Evolutionary conservation across 2,797 vertebrate genomes (phyloP), one percentile per base, ranked within the genome.

Genomic region (Manis javanica): DNA sequence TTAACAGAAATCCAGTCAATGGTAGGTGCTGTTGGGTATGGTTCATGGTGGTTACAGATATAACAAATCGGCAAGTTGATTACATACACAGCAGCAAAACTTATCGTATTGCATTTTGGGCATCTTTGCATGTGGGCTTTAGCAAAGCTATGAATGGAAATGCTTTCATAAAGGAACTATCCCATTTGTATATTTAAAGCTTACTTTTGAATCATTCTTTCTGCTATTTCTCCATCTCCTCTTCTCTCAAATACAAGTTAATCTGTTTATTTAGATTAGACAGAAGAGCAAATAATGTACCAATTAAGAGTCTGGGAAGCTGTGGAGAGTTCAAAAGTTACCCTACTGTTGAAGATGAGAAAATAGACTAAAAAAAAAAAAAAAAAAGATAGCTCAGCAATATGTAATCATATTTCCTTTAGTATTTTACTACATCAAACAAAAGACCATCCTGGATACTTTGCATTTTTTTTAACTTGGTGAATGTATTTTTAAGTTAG

Each of bases 201-300:
- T 96, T 75, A 74, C 23, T 84, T 95, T 94, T 81, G 71, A 97
- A 87, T 68, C 6, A 59, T 90, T 89, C 51, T 83, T n/a, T 95
- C 29, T 91, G 69, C 13, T 90, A 2, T 96, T 84, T 94, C 37
- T 93, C 34, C 19, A 91, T 92, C n/a, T 96, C 21, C 29, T 93
- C 37, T 61, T 90, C 51, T 95, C 57, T 85, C 55, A 96, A 87
- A 94, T 92, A 63, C 3, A 57, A 96, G 34, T 71, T 85, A 93
- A 88, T 88, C 68, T 94, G 31, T 85, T 97, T 96, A 93, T 96
- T 96, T 94, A 93, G 57, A 82, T 88, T 85, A 92, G 37, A 83
- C 21, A 88, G 42, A 13, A 55, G 24, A 31, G 88, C 72, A 93
- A 74, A 91, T 94, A 95, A 96, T 90, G 16, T 37, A 72, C 31